A percentile compares a stretch with the other conserved stretches of the same genome.
phyloP scores from a whole-genome alignment of 2,888 invertebrate genomes.

The Pseudococcus viburni region DNA sequence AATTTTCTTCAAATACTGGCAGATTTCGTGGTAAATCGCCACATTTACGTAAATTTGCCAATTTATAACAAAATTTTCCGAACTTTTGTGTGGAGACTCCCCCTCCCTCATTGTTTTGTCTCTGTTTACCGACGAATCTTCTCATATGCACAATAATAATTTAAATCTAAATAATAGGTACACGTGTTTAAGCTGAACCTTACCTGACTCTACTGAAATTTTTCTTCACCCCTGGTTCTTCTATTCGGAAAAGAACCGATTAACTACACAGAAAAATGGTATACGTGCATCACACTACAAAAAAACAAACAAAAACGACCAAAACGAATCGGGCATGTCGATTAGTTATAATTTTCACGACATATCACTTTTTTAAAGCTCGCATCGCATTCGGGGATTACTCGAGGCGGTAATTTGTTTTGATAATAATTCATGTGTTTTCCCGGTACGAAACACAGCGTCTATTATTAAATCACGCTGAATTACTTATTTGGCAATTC shows the following conservation, averaged over 20 bases:
- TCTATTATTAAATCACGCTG: not conserved
- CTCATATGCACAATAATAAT: no score
- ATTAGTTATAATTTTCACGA: constrained; percentile 26
- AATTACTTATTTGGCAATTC: constrained; percentile 60
- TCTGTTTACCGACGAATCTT: no score
- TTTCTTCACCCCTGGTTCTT: not conserved
- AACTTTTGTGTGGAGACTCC: no score
- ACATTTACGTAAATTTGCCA: no score
- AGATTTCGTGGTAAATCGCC: no score
- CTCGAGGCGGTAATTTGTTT: constrained; percentile 42
- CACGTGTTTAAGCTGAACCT: no score
- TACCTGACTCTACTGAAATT: not conserved
- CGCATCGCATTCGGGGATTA: constrained; percentile 6
- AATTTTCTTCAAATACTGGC: no score
- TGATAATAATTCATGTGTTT: constrained; percentile 38
- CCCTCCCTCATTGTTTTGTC: no score
- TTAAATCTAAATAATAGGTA: no score
- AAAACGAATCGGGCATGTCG: not conserved
- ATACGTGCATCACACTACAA: not conserved
- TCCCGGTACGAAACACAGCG: not conserved
- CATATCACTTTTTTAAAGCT: not conserved
- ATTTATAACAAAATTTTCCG: no score
- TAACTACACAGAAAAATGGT: not conserved
- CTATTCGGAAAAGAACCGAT: no score
- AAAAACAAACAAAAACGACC: not conserved